These are phyloP conservation scores for Campylorhamphus procurvoides DNA, from an alignment of 2,113 vertebrate species.

Conservation along the genomic window DNA sequence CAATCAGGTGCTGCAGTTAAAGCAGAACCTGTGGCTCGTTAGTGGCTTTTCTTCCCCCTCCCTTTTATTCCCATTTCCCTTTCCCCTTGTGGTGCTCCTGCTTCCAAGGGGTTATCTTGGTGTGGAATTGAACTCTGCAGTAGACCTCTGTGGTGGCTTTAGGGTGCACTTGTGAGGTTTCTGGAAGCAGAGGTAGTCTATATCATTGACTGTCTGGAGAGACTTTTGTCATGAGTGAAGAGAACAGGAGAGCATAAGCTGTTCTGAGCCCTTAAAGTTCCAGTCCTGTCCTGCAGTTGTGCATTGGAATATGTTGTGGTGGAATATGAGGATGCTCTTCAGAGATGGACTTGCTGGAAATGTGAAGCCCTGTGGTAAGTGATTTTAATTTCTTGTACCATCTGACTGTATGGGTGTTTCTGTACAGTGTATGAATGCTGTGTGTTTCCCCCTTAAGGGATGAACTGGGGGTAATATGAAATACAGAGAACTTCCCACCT, in stretches of 20 bases:
- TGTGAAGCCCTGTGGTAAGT: not conserved
- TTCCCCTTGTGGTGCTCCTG: not conserved
- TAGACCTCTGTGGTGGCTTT: not conserved
- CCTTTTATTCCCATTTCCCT: not conserved
- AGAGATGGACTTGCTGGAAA: not conserved
- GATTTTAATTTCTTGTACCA: not conserved
- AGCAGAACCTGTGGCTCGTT: not conserved
- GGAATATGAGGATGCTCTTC: not conserved
- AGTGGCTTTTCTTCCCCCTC: not conserved
- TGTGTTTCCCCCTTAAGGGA: rapidly evolving
- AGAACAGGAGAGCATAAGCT: not conserved
- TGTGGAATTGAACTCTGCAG: too few species aligned
- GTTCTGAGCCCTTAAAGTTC: not conserved
- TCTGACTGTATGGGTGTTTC: not conserved
- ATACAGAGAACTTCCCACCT: not conserved
- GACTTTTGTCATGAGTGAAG: not conserved
- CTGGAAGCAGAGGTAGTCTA: rapidly evolving
- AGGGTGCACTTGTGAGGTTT: rapidly evolving
- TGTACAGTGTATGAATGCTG: rapidly evolving
- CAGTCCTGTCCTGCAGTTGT: not conserved
- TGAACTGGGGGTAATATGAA: not conserved
- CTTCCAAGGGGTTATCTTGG: not conserved
- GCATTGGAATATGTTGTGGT: not conserved
- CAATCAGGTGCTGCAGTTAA: not conserved
- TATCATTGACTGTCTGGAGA: not conserved